phyloP scores from a whole-genome alignment of 2,888 invertebrate species.

The Latheticus oryzae region DNA sequence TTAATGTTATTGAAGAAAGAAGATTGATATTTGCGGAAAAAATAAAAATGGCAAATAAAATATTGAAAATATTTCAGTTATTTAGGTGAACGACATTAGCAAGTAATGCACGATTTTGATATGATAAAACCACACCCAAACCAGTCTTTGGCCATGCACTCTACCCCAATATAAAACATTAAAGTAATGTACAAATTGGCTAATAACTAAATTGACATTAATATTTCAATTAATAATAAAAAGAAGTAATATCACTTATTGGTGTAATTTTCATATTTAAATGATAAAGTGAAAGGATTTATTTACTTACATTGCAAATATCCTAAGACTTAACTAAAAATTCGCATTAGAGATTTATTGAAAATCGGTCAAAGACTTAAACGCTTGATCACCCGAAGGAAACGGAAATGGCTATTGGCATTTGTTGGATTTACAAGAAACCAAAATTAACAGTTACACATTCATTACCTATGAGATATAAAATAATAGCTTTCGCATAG shows the following conservation, averaged over 20 bases:
- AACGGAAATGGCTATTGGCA: slow-evolving; percentile 18
- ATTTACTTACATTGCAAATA: not conserved
- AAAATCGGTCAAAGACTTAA: slow-evolving; percentile 22
- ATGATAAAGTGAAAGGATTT: slow-evolving; percentile 24
- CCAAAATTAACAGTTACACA: too few species aligned
- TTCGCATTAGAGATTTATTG: slow-evolving; percentile 16
- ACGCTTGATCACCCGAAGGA: slow-evolving; percentile 22
- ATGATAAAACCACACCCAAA: slow-evolving; percentile 30
- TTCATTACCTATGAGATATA: too few species aligned
- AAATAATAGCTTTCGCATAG: too few species aligned
- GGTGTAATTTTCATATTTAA: too few species aligned
- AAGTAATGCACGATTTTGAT: slow-evolving; percentile 17
- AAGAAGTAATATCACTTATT: too few species aligned
- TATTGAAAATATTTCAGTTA: slow-evolving; percentile 14
- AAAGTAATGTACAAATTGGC: slow-evolving; percentile 16
- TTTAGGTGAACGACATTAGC: slow-evolving; percentile 12
- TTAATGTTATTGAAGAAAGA: too few species aligned
- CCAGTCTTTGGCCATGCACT: slow-evolving; percentile 34
- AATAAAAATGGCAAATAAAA: too few species aligned
- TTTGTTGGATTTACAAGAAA: too few species aligned
- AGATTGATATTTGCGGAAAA: too few species aligned
- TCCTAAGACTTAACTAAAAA: slow-evolving; percentile 6
- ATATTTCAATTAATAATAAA: slow-evolving; percentile 17
- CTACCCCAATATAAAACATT: slow-evolving; percentile 20
- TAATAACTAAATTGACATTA: slow-evolving; percentile 23